Evolutionary conservation across 1,140 invertebrate genomes (phyloP).

Genomic region (Goniozus legneri): DNA sequence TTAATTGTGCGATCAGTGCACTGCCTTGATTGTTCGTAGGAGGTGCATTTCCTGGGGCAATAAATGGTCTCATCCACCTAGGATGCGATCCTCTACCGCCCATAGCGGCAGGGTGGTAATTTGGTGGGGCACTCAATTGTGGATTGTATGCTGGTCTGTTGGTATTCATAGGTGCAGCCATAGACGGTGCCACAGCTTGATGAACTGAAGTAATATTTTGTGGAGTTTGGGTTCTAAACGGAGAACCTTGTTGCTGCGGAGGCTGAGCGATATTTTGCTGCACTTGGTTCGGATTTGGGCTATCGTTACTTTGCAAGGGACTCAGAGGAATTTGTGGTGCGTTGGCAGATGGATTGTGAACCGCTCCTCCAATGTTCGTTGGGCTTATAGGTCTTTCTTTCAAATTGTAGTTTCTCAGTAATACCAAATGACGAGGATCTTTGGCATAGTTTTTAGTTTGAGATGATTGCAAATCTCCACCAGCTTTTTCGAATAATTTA

Average conservation of each 20-base stretch:
- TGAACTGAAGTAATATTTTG: constrained; percentile 47
- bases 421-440: constrained; percentile 78
- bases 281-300: constrained; percentile 53
- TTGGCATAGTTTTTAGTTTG: constrained; percentile 89
- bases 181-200: constrained; percentile 35
- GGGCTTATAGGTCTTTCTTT: constrained; percentile 79
- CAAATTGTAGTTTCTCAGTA: constrained; percentile 65
- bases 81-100: constrained; percentile 35
- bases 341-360: constrained; percentile 37
- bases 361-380: constrained; percentile 46
- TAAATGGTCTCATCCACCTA: constrained; percentile 46
- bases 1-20: constrained; percentile 67
- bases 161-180: constrained; percentile 35
- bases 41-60: constrained; percentile 40
- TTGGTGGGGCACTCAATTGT: constrained; percentile 55
- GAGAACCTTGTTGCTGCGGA: constrained; percentile 34
- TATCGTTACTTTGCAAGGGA: constrained; percentile 59
- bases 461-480: constrained; percentile 74
- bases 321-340: constrained; percentile 53
- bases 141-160: constrained; percentile 47
- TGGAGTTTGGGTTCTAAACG: constrained; percentile 43
- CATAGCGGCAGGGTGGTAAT: constrained; percentile 49
- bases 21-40: constrained; percentile 51
- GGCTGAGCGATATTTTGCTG: constrained; percentile 42
- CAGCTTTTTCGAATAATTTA: constrained; percentile 79